Percentiles rank a stretch among this genome's conserved stretches.
Evolutionary conservation across 2,797 vertebrate species (phyloP).

Genomic region (Paedocypris micromegethes): DNA sequence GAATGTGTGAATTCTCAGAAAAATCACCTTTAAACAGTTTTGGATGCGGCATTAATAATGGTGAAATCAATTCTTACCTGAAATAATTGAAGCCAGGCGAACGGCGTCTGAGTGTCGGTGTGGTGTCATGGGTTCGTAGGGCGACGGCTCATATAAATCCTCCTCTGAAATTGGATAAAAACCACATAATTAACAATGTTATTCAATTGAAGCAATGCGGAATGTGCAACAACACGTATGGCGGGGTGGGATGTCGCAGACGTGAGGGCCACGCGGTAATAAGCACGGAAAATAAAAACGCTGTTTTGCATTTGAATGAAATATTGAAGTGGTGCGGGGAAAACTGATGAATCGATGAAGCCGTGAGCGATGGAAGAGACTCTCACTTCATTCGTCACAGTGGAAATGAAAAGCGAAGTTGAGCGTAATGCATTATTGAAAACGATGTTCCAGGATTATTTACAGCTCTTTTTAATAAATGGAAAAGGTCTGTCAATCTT

Average conservation of each 20-base stretch:
- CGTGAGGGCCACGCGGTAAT: too few species aligned
- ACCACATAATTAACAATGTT: neutral
- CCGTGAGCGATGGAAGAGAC: neutral
- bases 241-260: too few species aligned
- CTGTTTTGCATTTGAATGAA: neutral
- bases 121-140: conserved; percentile 83
- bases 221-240: neutral
- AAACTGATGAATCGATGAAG: neutral
- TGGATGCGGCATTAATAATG: neutral
- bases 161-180: conserved; percentile 65
- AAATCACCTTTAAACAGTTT: too few species aligned
- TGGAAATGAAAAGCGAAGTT: too few species aligned
- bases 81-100: conserved; percentile 91
- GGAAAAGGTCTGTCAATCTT: too few species aligned
- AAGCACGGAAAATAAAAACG: neutral
- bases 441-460: too few species aligned
- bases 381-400: too few species aligned
- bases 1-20: too few species aligned
- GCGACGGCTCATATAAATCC: conserved; percentile 88
- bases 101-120: conserved; percentile 83
- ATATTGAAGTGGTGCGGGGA: neutral
- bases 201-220: neutral
- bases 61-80: conserved; percentile 68
- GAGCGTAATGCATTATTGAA: too few species aligned
- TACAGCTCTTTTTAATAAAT: too few species aligned